Conservation (phyloP, 2,888 invertebrate genomes). For the Sthenelais limicola region DNA sequence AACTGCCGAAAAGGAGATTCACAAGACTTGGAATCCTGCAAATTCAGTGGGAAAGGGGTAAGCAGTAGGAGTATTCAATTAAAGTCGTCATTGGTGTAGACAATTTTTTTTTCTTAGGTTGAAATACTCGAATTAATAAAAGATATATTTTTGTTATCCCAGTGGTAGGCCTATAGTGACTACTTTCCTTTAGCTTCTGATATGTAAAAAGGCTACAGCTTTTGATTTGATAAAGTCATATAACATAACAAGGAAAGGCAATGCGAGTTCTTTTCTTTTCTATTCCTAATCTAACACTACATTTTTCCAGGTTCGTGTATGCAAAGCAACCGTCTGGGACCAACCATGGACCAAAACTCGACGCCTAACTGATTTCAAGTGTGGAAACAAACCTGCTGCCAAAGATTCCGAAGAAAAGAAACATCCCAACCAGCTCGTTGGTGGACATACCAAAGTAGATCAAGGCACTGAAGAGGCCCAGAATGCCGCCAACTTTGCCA, state of each 20-base stretch:
- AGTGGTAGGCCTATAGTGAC: too few relatives aligned
- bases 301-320: constrained; percentile 29
- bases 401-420: not conserved
- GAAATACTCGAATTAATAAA: too few relatives aligned
- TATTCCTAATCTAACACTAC: not conserved
- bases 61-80: too few relatives aligned
- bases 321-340: constrained; percentile 11
- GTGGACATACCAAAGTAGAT: constrained; percentile 15
- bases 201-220: too few relatives aligned
- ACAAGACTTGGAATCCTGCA: not conserved
- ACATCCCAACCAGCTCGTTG: not conserved
- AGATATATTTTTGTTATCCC: too few relatives aligned
- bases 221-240: too few relatives aligned
- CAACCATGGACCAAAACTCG: constrained; percentile 19
- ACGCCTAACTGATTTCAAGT: not conserved
- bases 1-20: constrained; percentile 24
- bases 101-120: too few relatives aligned
- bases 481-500: constrained; percentile 44
- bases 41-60: not conserved
- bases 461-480: constrained; percentile 29
- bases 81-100: too few relatives aligned
- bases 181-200: too few relatives aligned
- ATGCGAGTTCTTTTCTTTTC: not conserved
- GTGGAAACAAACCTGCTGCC: too few relatives aligned
- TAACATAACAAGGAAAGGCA: not conserved